These are phyloP conservation scores for Cynaeus angustus DNA, from an alignment of 2,888 invertebrate species.

Conservation along the genomic window DNA sequence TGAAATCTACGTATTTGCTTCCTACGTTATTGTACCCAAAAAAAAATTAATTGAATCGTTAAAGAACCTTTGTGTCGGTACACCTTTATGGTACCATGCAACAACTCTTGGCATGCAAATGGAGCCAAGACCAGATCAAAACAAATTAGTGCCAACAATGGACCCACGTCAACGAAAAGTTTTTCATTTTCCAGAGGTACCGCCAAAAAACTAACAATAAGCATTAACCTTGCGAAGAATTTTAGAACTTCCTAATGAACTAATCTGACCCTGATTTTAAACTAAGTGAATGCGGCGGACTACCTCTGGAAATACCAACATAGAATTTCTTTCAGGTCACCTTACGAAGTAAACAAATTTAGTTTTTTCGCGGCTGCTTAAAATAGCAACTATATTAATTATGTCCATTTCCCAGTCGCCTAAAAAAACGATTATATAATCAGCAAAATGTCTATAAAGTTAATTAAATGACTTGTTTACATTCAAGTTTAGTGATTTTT, in stretches of 20 bases:
- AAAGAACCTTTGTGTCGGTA: no score
- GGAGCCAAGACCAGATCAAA: no score
- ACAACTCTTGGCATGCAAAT: no score
- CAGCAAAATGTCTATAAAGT: no score
- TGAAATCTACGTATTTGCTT: no score
- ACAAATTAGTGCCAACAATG: no score
- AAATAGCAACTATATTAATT: background rate
- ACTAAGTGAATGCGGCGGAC: conserved; percentile 18
- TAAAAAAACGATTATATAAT: background rate
- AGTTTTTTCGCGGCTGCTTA: conserved; percentile 8
- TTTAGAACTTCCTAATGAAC: conserved; percentile 24
- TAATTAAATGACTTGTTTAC: no score
- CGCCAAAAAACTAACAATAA: no score
- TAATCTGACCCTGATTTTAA: conserved; percentile 36
- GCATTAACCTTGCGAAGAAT: conserved; percentile 35
- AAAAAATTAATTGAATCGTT: background rate
- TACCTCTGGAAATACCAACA: conserved; percentile 16
- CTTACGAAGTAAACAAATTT: conserved; percentile 27
- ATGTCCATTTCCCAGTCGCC: background rate
- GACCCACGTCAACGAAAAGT: no score
- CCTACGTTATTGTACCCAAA: background rate
- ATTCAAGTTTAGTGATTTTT: no score
- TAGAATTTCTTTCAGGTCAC: conserved; percentile 24
- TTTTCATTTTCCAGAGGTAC: no score
- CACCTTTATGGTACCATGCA: no score